Evolutionary conservation across 2,888 invertebrate genomes (phyloP), one percentile per base, ranked within the genome.

Genomic region (Diplazon laetatorius): DNA sequence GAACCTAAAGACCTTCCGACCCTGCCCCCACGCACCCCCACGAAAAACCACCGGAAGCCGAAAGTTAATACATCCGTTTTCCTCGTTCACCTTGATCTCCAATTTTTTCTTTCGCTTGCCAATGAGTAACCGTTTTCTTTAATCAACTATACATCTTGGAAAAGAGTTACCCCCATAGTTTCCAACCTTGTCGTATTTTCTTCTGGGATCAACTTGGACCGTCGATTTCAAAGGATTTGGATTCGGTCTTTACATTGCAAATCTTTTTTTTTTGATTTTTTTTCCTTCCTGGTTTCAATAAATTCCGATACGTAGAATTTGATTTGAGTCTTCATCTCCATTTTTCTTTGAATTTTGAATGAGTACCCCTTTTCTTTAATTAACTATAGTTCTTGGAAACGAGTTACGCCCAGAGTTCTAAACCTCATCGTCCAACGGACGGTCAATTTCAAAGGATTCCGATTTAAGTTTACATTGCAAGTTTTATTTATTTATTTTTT

Each of bases 41-140:
- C 4, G 30, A 39, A 14, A 4, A n/a, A 25, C 25, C 10, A 22
- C 50, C 18, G 8, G 39, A 39, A 39, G 39, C 65, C 52, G 50
- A 22, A n/a, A 52, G 52, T 52, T 52, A 52, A 39, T 52, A 52
- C 55, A 55, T 30, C 30, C n/a, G n/a, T 55, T 55, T 25, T 52
- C 39, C 20, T 37, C 22, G 25, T 52, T 52, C 65, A 52, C 39
- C 52, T 52, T 25, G 37, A 16, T 66, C 52, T 52, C 20, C 4
- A 66, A n/a, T n/a, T 66, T 39, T 66, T 22, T 25, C 20, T 55
- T 55, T 35, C 30, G 35, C 8, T 35, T 16, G 14, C 9, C 14
- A 55, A 55, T 35, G 16, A 55, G 35, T 55, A 30, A 14, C 14
- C n/a, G 14, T 14, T 55, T 55, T 55, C 16, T 9, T 14, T 9